Base-by-base conservation (phyloP, 2,888 invertebrate genomes). In the Metalampra italica region DNA sequence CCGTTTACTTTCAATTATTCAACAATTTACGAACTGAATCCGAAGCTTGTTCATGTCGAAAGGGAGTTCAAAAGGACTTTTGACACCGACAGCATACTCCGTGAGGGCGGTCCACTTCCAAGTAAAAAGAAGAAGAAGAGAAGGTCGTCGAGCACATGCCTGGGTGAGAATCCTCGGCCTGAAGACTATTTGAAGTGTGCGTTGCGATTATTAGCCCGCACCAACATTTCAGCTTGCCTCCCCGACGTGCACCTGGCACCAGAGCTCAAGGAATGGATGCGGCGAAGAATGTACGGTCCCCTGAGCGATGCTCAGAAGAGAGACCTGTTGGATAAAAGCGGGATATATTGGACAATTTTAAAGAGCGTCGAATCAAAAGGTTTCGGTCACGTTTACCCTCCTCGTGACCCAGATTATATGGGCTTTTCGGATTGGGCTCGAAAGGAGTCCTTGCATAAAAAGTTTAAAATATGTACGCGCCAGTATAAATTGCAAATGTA, bases 251-350 rank as follows among this genome's bases (percentile, higher is more conserved):
- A 87, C 49, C 59, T 78, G 29, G 80, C 72, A 1, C 85, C 88
- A 7, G 86, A 85, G 50, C 68, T 88, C 5, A 71, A 68, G 32
- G 86, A 82, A 61, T 88, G 88, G 88, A 88, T 88, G 87, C 76
- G 85, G 9, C 54, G 57, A 4, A 75, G 88, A 12, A 71, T 87
- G 8, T 60, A 75, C 45, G 88, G 88, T 0, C 78, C 79, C 0
- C 57, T 64, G 32, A 66, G 68, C 7, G 34, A 22, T 1, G 11
- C 30, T 1, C 63, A 77, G 38, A 83, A 68, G 52, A 51, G 51
- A 12, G 56, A 64, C 29, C 62, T 74, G 55, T 37, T 78, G 42
- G 56, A 57, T 0, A 69, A 71, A 55, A 41, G 46, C 13, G 9
- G 7, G 7, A 3, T 9, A 1, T 29, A 12, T 47, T 87, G 86